phyloP scores from a whole-genome alignment of 2,797 vertebrate genomes.

The Propithecus perrieri region DNA sequence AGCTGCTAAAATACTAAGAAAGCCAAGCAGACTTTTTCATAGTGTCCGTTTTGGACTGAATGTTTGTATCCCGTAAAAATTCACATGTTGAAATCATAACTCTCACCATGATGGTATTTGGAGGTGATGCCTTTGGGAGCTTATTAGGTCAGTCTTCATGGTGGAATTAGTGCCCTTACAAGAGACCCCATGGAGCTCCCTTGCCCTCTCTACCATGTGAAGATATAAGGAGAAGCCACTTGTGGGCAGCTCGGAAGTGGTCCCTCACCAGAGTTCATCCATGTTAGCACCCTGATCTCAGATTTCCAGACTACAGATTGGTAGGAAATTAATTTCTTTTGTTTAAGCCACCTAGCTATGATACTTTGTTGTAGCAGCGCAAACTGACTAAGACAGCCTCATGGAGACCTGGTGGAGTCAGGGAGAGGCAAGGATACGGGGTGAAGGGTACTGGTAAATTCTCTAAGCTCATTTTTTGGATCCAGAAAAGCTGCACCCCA shows the following conservation, averaged over 20 bases:
- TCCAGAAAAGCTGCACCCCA: neutral
- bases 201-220: neutral
- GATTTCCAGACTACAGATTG: neutral
- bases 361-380: neutral
- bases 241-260: neutral
- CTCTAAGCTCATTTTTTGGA: neutral
- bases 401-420: too few species aligned
- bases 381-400: neutral
- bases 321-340: too few species aligned
- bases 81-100: neutral
- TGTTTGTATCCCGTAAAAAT: neutral
- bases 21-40: neutral
- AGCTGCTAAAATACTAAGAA: neutral
- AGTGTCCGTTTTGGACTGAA: neutral
- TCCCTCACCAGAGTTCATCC: neutral
- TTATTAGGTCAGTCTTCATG: neutral
- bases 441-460: fast-evolving
- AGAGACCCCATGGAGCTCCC: neutral
- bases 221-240: neutral
- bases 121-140: neutral
- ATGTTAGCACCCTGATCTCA: neutral
- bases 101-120: neutral
- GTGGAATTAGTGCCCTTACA: neutral
- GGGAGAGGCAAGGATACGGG: neutral
- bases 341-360: neutral